Evolutionary conservation across 2,797 vertebrate species (phyloP).

Genomic region (Stomatorhinus walkeri): DNA sequence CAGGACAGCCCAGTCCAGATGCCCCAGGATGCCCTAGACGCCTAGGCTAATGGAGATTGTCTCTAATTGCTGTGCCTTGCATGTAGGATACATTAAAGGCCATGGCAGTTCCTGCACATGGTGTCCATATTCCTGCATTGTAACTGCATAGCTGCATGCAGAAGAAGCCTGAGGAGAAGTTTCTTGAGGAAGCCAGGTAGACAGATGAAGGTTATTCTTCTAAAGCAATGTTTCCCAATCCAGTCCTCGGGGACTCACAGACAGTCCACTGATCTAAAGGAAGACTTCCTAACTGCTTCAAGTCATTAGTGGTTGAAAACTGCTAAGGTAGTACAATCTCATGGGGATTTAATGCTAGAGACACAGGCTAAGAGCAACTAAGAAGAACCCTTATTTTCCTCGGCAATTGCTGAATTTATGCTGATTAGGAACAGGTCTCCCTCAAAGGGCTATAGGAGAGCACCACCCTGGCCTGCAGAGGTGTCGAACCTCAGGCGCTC

Average conservation of each 20-base stretch:
- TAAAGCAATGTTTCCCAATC: slow-evolving; percentile 7
- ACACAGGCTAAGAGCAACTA: not conserved
- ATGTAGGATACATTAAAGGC: not conserved
- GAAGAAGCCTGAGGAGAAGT: slow-evolving; percentile 31
- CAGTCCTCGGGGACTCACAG: not conserved
- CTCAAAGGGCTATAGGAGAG: not conserved
- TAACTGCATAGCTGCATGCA: slow-evolving; percentile 33
- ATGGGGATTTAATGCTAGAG: not conserved
- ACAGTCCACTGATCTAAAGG: slow-evolving; percentile 9
- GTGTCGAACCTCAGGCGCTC: not conserved
- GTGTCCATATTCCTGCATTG: not conserved
- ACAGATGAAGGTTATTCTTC: slow-evolving; percentile 39
- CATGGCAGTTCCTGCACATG: slow-evolving; percentile 6
- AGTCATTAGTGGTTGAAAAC: slow-evolving; percentile 26
- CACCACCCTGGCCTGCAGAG: not conserved
- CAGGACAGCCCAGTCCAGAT: not conserved
- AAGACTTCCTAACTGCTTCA: slow-evolving; percentile 38
- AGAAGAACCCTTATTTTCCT: not conserved
- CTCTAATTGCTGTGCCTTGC: not conserved
- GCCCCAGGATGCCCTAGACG: not conserved
- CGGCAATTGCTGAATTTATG: not conserved
- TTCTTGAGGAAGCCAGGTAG: not conserved
- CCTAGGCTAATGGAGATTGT: not conserved
- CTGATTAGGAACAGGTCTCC: slow-evolving; percentile 16
- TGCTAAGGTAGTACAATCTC: not conserved